phyloP scores from a whole-genome alignment of 1,140 invertebrate genomes.

The Heliothis virescens region DNA sequence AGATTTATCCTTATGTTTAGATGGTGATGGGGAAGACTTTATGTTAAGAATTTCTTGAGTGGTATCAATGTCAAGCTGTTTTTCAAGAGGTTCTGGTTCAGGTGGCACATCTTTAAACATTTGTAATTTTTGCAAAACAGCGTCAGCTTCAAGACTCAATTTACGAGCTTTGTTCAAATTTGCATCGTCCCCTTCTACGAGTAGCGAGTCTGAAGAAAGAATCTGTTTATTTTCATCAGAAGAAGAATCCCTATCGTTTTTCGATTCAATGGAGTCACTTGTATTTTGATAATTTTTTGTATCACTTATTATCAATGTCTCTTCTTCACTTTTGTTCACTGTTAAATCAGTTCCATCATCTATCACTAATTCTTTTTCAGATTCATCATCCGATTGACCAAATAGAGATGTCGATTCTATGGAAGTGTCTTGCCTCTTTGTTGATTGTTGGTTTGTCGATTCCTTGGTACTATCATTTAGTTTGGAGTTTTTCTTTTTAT shows the following conservation, averaged over 20 bases:
- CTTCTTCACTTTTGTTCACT: conserved; percentile 27
- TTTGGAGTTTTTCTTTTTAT: conserved; percentile 34
- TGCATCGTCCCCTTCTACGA: conserved; percentile 40
- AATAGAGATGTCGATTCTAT: conserved; percentile 56
- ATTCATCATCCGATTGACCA: conserved; percentile 62
- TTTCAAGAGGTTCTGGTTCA: conserved; percentile 53
- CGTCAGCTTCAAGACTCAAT: conserved; percentile 78
- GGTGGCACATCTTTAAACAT: conserved; percentile 71
- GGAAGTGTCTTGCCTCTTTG: conserved; percentile 35
- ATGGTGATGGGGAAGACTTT: conserved; percentile 16
- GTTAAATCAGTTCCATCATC: conserved; percentile 58
- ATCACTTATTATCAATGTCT: conserved; percentile 35
- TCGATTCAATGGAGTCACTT: conserved; percentile 12
- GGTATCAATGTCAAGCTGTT: conserved; percentile 5
- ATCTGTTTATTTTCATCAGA: conserved; percentile 17
- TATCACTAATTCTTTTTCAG: conserved; percentile 65
- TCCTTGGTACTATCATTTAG: conserved; percentile 15
- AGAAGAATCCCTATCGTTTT: not conserved
- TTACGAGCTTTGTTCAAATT: conserved; percentile 74
- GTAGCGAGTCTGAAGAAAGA: conserved; percentile 19
- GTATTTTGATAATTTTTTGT: conserved; percentile 17
- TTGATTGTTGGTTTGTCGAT: not conserved
- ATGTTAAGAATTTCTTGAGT: not conserved
- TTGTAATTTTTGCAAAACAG: conserved; percentile 71
- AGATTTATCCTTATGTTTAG: conserved; percentile 44